These are phyloP conservation scores for Patella vulgata DNA, from an alignment of 1,140 invertebrate species.

Conservation along the genomic window DNA sequence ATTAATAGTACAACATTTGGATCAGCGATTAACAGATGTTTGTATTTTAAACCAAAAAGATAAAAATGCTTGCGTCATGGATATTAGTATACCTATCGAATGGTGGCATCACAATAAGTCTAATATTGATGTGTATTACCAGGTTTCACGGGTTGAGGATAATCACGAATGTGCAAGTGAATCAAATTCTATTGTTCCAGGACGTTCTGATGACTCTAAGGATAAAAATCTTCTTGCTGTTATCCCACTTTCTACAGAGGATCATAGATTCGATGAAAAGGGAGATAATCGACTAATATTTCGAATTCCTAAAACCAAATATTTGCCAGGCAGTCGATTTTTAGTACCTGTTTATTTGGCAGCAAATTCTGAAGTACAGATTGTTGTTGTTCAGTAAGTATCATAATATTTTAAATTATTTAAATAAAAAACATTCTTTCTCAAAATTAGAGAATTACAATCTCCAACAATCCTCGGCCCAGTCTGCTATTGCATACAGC, in stretches of 20 bases:
- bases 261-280: constrained; percentile 31
- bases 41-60: constrained; percentile 44
- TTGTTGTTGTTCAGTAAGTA: constrained; percentile 83
- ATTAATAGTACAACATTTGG: constrained; percentile 37
- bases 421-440: too few species aligned
- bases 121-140: constrained; percentile 41
- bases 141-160: constrained; percentile 45
- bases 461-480: too few species aligned
- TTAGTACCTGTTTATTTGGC: constrained; percentile 51
- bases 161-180: constrained; percentile 52
- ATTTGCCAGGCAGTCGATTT: constrained; percentile 40
- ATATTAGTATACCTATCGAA: constrained; percentile 37
- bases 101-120: constrained; percentile 41
- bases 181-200: constrained; percentile 49
- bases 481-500: too few species aligned
- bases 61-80: constrained; percentile 43
- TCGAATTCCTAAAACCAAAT: constrained; percentile 38
- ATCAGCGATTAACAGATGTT: constrained; percentile 42
- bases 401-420: not conserved
- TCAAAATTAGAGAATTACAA: too few species aligned
- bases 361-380: constrained; percentile 64
- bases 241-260: constrained; percentile 26
- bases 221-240: constrained; percentile 41
- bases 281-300: constrained; percentile 47
- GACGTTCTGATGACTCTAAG: constrained; percentile 17